A percentile compares a stretch with the other conserved stretches of the same genome.
These are phyloP conservation scores for Ornithoptera alexandrae DNA, from an alignment of 2,888 invertebrate genomes.

Conservation along the genomic window DNA sequence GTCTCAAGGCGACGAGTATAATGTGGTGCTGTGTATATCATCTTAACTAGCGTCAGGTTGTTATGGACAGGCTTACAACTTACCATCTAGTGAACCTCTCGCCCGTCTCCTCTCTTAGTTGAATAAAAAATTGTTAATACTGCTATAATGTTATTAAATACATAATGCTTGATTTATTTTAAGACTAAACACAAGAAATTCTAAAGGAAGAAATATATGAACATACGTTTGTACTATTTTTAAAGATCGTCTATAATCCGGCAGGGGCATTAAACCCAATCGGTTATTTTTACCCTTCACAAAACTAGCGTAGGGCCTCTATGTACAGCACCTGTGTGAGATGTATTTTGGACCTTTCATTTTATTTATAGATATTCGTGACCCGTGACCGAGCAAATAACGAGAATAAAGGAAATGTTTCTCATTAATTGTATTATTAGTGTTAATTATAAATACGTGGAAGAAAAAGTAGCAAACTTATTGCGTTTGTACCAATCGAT, in stretches of 20 bases:
- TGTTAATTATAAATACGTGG: background rate
- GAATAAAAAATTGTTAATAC: too few relatives aligned
- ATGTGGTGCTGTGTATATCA: too few relatives aligned
- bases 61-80: too few relatives aligned
- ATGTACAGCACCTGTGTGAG: slow-evolving; percentile 17
- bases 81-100: too few relatives aligned
- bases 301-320: slow-evolving; percentile 11
- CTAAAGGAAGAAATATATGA: too few relatives aligned
- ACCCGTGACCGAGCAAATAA: background rate
- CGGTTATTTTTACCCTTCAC: slow-evolving; percentile 27
- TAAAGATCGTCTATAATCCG: slow-evolving; percentile 7
- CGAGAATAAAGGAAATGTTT: background rate
- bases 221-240: too few relatives aligned
- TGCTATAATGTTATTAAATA: too few relatives aligned
- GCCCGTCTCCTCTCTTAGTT: too few relatives aligned
- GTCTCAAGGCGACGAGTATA: too few relatives aligned
- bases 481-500: background rate
- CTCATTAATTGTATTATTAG: background rate
- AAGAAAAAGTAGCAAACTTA: background rate
- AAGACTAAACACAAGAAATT: too few relatives aligned
- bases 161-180: too few relatives aligned
- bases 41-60: too few relatives aligned
- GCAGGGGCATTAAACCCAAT: slow-evolving; percentile 18
- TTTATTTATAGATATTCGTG: slow-evolving; percentile 4
- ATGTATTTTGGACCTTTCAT: slow-evolving; percentile 15